These are phyloP conservation scores for Melanchra persicariae DNA, from an alignment of 2,888 invertebrate genomes.

Conservation along the genomic window DNA sequence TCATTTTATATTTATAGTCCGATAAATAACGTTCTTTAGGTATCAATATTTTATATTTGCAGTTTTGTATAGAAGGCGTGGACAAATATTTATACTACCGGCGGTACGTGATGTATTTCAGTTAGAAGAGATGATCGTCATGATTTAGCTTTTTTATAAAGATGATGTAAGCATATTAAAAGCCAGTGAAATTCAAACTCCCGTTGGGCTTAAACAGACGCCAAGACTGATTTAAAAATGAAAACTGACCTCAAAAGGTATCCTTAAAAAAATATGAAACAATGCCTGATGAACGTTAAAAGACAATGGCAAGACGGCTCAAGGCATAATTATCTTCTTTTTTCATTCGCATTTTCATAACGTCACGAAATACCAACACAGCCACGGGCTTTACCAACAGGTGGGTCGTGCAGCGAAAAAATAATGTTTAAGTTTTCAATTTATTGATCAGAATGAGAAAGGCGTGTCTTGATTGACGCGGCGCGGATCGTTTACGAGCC, in stretches of 20 bases:
- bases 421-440: slow-evolving; percentile 44
- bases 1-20: slow-evolving; percentile 53
- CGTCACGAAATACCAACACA: slow-evolving; percentile 14
- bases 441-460: slow-evolving; percentile 53
- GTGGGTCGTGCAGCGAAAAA: slow-evolving; percentile 9
- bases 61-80: slow-evolving; percentile 22
- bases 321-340: slow-evolving; percentile 27
- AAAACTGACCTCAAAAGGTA: slow-evolving; percentile 5
- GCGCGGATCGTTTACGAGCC: slow-evolving; percentile 66
- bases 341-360: slow-evolving; percentile 32
- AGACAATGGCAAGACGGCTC: slow-evolving; percentile 24
- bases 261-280: slow-evolving; percentile 20
- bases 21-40: slow-evolving; percentile 42
- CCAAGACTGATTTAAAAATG: not conserved
- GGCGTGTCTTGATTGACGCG: slow-evolving; percentile 66
- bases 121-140: slow-evolving; percentile 2
- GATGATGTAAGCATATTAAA: not conserved
- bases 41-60: slow-evolving; percentile 31
- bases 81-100: slow-evolving; percentile 25
- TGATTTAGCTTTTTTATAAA: slow-evolving; percentile 2
- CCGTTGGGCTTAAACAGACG: too few relatives aligned
- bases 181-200: not conserved
- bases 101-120: slow-evolving; percentile 21
- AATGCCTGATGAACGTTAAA: slow-evolving; percentile 15
- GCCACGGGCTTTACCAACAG: not conserved